Evolutionary conservation across 2,113 vertebrate genomes (phyloP), one percentile per base, ranked within the genome.

Genomic region (Hepsetus odoe): DNA sequence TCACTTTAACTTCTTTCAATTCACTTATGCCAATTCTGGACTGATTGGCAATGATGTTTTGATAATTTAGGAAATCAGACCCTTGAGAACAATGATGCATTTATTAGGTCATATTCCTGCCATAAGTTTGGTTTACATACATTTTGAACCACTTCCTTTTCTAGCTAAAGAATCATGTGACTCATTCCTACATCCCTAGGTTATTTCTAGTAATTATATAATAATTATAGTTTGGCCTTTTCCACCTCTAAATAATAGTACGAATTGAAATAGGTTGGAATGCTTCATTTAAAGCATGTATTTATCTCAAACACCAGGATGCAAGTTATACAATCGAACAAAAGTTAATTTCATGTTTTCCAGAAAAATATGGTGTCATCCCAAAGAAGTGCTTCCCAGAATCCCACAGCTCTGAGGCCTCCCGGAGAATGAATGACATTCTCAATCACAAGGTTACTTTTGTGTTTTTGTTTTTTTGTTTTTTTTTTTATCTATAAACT

Each of bases 301-400:
- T n/a, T n/a, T n/a, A n/a, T n/a, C n/a, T n/a, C n/a, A n/a, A n/a
- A n/a, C n/a, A n/a, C n/a, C n/a, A n/a, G n/a, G n/a, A n/a, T n/a
- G n/a, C n/a, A n/a, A n/a, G n/a, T n/a, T n/a, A n/a, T n/a, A n/a
- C n/a, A n/a, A n/a, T n/a, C n/a, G n/a, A n/a, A n/a, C n/a, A n/a
- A n/a, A n/a, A n/a, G n/a, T n/a, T n/a, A n/a, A n/a, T n/a, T n/a
- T 33, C 51, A 22, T 76, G 26, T 53, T 76, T 73, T 77, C 26
- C 83, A 99, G 98, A 98, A 87, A 99, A 99, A 86, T 96, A 99
- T 0, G 98, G 98, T 64, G 93, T 99, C 73, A 86, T 99, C 35
- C 98, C 98, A 88, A 99, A 99, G 92, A 99, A 98, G 84, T 95
- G 95, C 85, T 99, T 98, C 82, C 97, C 97, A 0, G 98, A 99